A percentile compares a stretch with the other conserved stretches of the same genome.
These are phyloP conservation scores for Sapayoa aenigma DNA, from an alignment of 2,113 vertebrate genomes.

Conservation along the genomic window DNA sequence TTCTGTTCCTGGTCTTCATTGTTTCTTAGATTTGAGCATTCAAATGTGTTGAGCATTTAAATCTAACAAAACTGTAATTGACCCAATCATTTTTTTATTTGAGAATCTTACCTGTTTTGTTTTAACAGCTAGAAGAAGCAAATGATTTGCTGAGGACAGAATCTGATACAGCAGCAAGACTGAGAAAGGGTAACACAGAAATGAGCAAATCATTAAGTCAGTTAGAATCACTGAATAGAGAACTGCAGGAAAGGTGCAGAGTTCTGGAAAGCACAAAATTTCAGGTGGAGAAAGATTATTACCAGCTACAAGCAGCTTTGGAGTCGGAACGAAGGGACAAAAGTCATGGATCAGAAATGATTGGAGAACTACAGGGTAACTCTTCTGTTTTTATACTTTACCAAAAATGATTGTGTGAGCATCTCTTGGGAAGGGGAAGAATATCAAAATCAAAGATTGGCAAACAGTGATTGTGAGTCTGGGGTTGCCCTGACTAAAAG, in stretches of 20 bases:
- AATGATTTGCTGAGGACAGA: slow-evolving; percentile 93
- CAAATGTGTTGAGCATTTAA: not conserved
- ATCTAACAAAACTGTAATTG: not conserved
- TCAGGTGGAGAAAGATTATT: slow-evolving; percentile 90
- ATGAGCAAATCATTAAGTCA: slow-evolving; percentile 89
- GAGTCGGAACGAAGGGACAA: slow-evolving; percentile 91
- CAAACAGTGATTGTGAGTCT: not conserved
- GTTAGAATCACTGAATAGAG: slow-evolving; percentile 88
- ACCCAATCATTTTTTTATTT: not conserved
- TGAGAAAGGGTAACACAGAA: slow-evolving; percentile 93
- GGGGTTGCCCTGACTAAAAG: not conserved
- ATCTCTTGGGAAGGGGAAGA: not conserved
- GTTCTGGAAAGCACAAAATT: slow-evolving; percentile 79
- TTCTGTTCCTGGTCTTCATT: slow-evolving; percentile 18
- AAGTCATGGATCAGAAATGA: slow-evolving; percentile 94
- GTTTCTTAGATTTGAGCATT: not conserved
- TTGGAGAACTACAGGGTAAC: slow-evolving; percentile 93
- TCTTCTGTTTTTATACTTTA: not conserved
- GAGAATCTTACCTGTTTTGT: not conserved
- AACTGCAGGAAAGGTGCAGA: slow-evolving; percentile 90
- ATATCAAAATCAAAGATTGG: not conserved
- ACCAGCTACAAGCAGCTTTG: slow-evolving; percentile 89
- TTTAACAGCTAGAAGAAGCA: slow-evolving; percentile 89
- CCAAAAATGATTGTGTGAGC: not conserved
- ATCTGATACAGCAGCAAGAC: slow-evolving; percentile 90